Evolutionary conservation across 1,140 invertebrate genomes (phyloP).

Genomic region (Aphis gossypii): DNA sequence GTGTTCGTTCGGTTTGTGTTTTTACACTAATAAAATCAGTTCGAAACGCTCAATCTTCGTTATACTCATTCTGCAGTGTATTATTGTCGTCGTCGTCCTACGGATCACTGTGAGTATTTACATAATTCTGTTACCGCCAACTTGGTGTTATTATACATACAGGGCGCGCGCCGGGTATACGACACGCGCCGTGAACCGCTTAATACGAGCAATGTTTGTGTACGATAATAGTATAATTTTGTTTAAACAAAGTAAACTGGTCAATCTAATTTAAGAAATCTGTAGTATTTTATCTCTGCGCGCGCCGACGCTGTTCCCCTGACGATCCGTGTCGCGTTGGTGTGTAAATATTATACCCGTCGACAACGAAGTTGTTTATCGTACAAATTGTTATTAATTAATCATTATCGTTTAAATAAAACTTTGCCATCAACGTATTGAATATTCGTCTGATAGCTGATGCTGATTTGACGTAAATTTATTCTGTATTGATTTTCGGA

Average conservation of each 20-base stretch:
- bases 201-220: neutral
- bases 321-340: neutral
- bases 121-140: no score
- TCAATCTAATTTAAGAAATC: constrained; percentile 1
- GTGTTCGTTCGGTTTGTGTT: neutral
- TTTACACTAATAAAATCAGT: neutral
- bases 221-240: no score
- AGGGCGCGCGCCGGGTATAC: neutral
- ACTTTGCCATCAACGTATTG: no score
- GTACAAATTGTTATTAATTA: neutral
- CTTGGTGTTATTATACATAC: neutral
- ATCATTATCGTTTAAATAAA: neutral
- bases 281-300: neutral
- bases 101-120: neutral
- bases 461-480: neutral
- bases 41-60: neutral
- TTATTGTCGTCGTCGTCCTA: neutral
- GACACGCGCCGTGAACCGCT: neutral
- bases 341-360: neutral
- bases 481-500: neutral
- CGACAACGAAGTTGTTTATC: neutral
- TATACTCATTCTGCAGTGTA: neutral
- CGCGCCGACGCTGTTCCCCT: neutral
- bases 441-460: neutral
- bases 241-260: neutral